These are phyloP conservation scores for Strigamia crassipes DNA, from an alignment of 2,888 invertebrate genomes.

Conservation along the genomic window DNA sequence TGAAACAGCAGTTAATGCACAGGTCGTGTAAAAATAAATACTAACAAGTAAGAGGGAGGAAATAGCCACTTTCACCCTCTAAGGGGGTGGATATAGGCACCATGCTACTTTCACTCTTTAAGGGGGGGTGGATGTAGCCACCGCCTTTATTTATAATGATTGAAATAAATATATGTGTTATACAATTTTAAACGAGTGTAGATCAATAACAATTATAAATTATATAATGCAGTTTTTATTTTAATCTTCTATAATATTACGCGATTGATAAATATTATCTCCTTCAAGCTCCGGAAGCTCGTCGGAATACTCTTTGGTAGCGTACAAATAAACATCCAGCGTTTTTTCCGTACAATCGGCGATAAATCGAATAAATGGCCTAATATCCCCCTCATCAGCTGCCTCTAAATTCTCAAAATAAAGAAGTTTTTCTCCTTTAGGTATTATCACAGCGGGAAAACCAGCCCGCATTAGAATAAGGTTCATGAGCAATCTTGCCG, in stretches of 20 bases:
- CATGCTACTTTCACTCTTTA: too few species aligned
- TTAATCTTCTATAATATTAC: neutral
- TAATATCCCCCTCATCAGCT: slow-evolving; percentile 91
- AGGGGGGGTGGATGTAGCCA: too few species aligned
- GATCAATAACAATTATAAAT: neutral
- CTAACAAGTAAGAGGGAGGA: too few species aligned
- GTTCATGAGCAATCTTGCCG: slow-evolving; percentile 94
- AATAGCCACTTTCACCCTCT: too few species aligned
- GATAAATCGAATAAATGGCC: slow-evolving; percentile 95
- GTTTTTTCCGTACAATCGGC: slow-evolving; percentile 90
- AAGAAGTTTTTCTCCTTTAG: slow-evolving; percentile 72
- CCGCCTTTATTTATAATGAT: too few species aligned
- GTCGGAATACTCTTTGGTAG: slow-evolving; percentile 67
- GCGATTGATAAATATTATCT: neutral
- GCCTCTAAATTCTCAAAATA: slow-evolving; percentile 87
- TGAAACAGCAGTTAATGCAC: too few species aligned
- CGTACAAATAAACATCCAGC: slow-evolving; percentile 83
- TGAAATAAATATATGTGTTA: too few species aligned
- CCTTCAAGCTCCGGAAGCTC: neutral
- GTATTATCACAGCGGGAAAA: slow-evolving; percentile 92
- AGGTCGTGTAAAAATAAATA: too few species aligned
- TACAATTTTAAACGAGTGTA: too few species aligned
- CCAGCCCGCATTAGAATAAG: slow-evolving; percentile 88
- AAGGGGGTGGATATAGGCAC: too few species aligned
- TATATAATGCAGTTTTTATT: neutral